Base-by-base conservation (phyloP, 2,888 invertebrate species). In the Sarcophaga subvicina region DNA sequence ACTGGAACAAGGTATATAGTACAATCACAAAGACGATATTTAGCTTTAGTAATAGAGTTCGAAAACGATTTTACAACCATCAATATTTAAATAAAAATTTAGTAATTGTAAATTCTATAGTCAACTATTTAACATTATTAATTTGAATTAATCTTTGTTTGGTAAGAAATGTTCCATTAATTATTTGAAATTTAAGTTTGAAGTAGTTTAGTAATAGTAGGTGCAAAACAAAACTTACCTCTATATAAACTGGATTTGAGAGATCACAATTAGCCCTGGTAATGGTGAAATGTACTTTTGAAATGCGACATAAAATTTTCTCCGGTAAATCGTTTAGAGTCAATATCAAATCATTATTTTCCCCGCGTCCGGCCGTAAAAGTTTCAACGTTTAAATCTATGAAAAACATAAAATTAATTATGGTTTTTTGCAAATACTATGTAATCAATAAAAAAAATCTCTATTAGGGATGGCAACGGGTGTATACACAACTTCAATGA, bases 261-360 rank as follows among this genome's bases (percentile, higher is more conserved):
- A 91, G 88, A 84, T 93, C 92, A 63, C 91, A 90, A 59, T 93
- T 93, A 87, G 92, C 93, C 62, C 94, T 92, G 10, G 89, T 91
- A 37, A 95, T 94, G 49, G 90, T 90, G 89, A 95, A 95, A 88
- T 95, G 95, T 1, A 93, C 89, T 89, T 95, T 95, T 63, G 95
- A 95, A 62, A 95, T 93, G 3, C 93, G 93, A 12, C 90, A 90
- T 5, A 94, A 89, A 47, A 92, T 91, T 67, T 92, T 92, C 47
- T 92, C 89, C 4, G 91, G 91, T 59, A 94, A 86, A 83, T 93
- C 92, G 5, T 91, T 91, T 0, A 89, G 88, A 0, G 92, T 93
- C 4, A 94, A 89, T 77, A 90, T 89, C 75, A 94, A 90, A 89
- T 95, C 93, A 89, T 94, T 94, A 0, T 81, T 89, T n/a, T 91